A percentile compares a stretch with the other conserved stretches of the same genome.
phyloP scores from a whole-genome alignment of 2,888 invertebrate species.

The Pammene aurita region DNA sequence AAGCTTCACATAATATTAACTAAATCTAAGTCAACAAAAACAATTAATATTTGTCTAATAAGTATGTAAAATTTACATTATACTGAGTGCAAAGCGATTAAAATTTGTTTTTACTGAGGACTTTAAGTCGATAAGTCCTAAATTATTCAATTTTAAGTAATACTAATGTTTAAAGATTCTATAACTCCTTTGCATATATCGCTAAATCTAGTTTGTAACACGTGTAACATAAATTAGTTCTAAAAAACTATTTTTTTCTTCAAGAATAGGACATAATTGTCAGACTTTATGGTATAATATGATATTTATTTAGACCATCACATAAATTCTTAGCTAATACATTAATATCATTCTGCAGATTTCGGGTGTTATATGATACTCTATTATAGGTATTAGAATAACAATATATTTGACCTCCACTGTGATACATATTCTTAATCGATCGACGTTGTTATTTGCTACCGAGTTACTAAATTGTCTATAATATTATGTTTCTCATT shows the following conservation, averaged over 20 bases:
- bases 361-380: slow-evolving; percentile 15
- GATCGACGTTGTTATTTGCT: slow-evolving; percentile 20
- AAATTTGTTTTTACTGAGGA: too few relatives aligned
- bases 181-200: too few relatives aligned
- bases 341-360: slow-evolving; percentile 13
- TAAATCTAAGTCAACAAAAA: too few relatives aligned
- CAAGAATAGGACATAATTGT: background rate
- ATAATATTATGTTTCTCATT: background rate
- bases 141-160: too few relatives aligned
- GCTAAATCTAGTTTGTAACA: background rate
- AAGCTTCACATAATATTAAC: too few relatives aligned
- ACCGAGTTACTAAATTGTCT: slow-evolving; percentile 22
- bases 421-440: slow-evolving; percentile 14
- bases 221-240: background rate
- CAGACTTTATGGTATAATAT: background rate
- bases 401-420: slow-evolving; percentile 18
- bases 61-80: too few relatives aligned
- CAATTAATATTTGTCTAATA: too few relatives aligned
- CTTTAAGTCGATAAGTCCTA: too few relatives aligned
- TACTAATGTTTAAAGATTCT: too few relatives aligned
- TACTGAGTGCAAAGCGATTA: too few relatives aligned
- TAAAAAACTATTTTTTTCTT: background rate
- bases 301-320: background rate
- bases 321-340: background rate
- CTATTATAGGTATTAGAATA: slow-evolving; percentile 18